A percentile compares a stretch with the other conserved stretches of the same genome.
Evolutionary conservation across 2,797 vertebrate genomes (phyloP).

Genomic region (Muscicapa comitata): DNA sequence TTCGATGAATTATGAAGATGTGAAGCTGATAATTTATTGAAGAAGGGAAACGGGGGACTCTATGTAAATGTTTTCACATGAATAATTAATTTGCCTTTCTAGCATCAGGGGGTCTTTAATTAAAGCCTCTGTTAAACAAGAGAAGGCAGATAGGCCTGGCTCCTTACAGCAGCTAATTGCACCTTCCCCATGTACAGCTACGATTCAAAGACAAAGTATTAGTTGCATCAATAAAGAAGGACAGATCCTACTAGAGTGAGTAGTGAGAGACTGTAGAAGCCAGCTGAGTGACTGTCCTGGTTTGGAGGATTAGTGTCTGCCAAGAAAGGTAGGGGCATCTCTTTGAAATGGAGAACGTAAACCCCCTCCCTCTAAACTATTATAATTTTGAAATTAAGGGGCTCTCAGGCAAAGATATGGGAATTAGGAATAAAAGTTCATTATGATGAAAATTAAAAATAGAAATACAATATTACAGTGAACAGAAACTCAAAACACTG

Average conservation of each 20-base stretch:
- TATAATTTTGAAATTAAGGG: too few relatives aligned
- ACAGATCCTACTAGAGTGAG: slow-evolving; percentile 20
- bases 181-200: slow-evolving; percentile 65
- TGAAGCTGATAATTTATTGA: slow-evolving; percentile 82
- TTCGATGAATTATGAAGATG: slow-evolving; percentile 80
- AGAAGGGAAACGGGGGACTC: slow-evolving; percentile 73
- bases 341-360: too few relatives aligned
- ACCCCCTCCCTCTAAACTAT: too few relatives aligned
- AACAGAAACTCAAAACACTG: too few relatives aligned
- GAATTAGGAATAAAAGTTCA: too few relatives aligned
- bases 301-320: too few relatives aligned
- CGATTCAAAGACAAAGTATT: slow-evolving; percentile 20
- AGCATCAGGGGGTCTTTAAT: slow-evolving; percentile 79
- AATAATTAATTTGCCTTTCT: slow-evolving; percentile 82
- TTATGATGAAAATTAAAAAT: too few relatives aligned
- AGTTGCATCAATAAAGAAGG: slow-evolving; percentile 64
- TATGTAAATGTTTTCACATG: slow-evolving; percentile 83
- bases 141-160: slow-evolving; percentile 60
- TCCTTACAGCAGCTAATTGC: slow-evolving; percentile 71
- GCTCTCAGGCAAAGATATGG: too few relatives aligned
- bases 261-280: neutral
- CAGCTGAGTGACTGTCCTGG: too few relatives aligned
- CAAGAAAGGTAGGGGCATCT: too few relatives aligned
- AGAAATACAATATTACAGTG: too few relatives aligned
- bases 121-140: slow-evolving; percentile 78